Evolutionary conservation across 2,888 invertebrate genomes (phyloP).

Genomic region (Acanthosepion esculentum): DNA sequence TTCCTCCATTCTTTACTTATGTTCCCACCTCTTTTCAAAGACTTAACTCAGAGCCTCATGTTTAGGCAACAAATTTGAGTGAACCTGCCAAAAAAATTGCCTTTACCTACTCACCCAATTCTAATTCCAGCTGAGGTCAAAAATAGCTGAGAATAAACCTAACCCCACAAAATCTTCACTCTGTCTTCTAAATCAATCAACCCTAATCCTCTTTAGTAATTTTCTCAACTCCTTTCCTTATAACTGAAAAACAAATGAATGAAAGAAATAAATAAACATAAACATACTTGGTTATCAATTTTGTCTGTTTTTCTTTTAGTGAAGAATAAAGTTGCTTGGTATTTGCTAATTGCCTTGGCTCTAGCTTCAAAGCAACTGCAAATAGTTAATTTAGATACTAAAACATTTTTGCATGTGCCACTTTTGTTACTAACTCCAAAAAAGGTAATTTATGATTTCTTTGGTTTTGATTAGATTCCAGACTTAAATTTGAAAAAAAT

Average conservation of each 20-base stretch:
- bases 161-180: background rate
- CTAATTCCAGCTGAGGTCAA: background rate
- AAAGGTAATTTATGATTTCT: background rate
- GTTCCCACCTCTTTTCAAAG: background rate
- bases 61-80: background rate
- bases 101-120: background rate
- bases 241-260: background rate
- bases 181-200: background rate
- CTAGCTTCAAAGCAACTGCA: background rate
- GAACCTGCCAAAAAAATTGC: background rate
- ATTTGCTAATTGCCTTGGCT: no score
- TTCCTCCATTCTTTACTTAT: background rate
- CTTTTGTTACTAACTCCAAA: background rate
- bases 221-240: background rate
- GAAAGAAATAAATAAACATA: background rate
- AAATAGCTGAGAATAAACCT: background rate
- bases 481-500: background rate
- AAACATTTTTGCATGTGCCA: background rate
- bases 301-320: no score
- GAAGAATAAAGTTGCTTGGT: background rate
- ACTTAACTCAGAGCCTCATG: background rate
- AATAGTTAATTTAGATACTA: background rate
- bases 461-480: background rate
- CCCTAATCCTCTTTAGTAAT: background rate
- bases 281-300: background rate